Evolutionary conservation across 2,888 invertebrate species (phyloP), one percentile per base, ranked within the genome.

Genomic region (Leptinotarsa juncta): DNA sequence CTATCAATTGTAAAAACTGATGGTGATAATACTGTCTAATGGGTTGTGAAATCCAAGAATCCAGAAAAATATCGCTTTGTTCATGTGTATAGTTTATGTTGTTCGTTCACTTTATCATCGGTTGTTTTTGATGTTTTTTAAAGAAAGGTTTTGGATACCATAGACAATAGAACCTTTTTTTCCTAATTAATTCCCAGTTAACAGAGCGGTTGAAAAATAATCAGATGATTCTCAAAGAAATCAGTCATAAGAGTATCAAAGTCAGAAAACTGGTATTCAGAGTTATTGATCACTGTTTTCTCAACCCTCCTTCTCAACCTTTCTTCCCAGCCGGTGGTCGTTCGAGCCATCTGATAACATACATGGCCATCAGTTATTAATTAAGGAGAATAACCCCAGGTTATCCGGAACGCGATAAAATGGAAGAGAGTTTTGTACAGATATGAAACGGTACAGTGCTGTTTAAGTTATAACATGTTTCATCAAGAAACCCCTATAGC

Each of bases 351-450:
- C 20, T 57, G 57, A 57, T 57, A 57, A 20, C 57, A 23, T 23
- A 23, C 57, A 57, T 12, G 57, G 57, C 23, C 23, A 20, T 57
- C 53, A 20, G 57, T 57, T 57, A 57, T 57, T 57, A 57, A 57
- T 57, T 23, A 10, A 20, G 20, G 18, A 57, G 57, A 20, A 23
- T 57, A 57, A 57, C 57, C 57, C 57, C 23, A 15, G 57, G 57
- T 57, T 57, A 57, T 57, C 57, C 20, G 57, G 20, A 57, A 57
- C 57, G 18, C 57, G 18, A 57, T 57, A 57, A 57, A 57, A 57
- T 20, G 23, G 20, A 20, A 57, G 57, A 18, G 14, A 57, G 57
- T 20, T 23, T 20, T 5, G 42, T 57, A 23, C 20, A 18, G 57
- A 57, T 57, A 57, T 57, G 18, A 57, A 57, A 57, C 57, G 23